Percentiles rank a stretch among this genome's conserved stretches.
phyloP scores from a whole-genome alignment of 1,140 invertebrate species.

The Bombus waltoni region DNA sequence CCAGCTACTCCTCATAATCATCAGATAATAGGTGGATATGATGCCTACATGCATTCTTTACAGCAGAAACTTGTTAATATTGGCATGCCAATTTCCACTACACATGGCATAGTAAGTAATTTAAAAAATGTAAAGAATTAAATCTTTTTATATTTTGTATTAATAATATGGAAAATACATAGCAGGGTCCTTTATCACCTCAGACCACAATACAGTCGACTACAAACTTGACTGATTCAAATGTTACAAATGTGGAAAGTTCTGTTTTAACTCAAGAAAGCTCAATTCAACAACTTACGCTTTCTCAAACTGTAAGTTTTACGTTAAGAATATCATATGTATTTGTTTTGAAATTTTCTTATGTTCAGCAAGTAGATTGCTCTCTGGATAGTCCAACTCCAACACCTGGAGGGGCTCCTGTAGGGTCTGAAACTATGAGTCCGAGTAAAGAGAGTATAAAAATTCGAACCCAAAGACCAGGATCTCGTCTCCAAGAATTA shows the following conservation, averaged over 20 bases:
- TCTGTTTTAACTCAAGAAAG: conserved; percentile 48
- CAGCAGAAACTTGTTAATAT: conserved; percentile 85
- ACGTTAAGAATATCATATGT: neutral
- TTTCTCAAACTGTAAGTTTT: conserved; percentile 64
- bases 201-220: conserved; percentile 81
- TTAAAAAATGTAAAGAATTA: neutral
- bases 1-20: conserved; percentile 84
- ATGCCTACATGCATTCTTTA: conserved; percentile 84
- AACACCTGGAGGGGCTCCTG: conserved; percentile 62
- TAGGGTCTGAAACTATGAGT: conserved; percentile 75
- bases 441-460: conserved; percentile 79
- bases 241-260: conserved; percentile 25
- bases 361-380: conserved; percentile 68
- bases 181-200: conserved; percentile 81
- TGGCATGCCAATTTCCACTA: conserved; percentile 75
- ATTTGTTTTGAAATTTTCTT: conserved; percentile 1
- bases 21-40: conserved; percentile 80
- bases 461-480: conserved; percentile 72
- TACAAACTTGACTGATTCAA: conserved; percentile 48
- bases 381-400: conserved; percentile 77
- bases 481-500: conserved; percentile 78
- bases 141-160: neutral
- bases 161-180: conserved; percentile 22
- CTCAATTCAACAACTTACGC: conserved; percentile 45
- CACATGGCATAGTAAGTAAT: conserved; percentile 75